Evolutionary conservation across 2,113 vertebrate species (phyloP).

Genomic region (Mungos mungo): DNA sequence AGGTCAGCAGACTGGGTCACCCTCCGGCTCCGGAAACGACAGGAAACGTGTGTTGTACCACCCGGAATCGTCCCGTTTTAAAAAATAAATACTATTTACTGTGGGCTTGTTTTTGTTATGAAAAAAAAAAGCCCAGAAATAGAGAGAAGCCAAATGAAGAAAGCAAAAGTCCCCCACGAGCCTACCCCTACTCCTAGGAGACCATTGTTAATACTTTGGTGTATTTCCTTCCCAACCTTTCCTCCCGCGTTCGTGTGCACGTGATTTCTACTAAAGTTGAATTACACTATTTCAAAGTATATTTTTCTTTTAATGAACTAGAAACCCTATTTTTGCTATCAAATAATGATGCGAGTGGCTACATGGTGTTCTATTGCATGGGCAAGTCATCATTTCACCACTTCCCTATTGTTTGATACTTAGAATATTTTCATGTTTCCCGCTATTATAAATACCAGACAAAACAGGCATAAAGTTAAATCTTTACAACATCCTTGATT

Average conservation of each 20-base stretch:
- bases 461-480: background rate
- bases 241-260: background rate
- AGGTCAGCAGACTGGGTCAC: background rate
- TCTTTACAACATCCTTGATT: background rate
- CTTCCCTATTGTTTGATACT: background rate
- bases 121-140: conserved; percentile 6
- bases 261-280: background rate
- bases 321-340: background rate
- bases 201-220: background rate
- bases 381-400: background rate
- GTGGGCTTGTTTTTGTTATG: background rate
- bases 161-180: background rate
- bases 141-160: background rate
- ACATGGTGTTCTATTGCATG: accelerated
- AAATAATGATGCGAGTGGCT: background rate
- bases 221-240: background rate
- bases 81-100: background rate
- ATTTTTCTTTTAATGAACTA: background rate
- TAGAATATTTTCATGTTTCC: background rate
- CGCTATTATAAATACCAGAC: background rate
- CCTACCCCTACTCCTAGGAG: background rate
- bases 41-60: background rate
- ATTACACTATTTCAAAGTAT: background rate
- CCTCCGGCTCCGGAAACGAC: background rate
- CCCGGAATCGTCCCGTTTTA: background rate